These are phyloP conservation scores for Malthinus flaveolus DNA, from an alignment of 2,888 invertebrate species.

Conservation along the genomic window DNA sequence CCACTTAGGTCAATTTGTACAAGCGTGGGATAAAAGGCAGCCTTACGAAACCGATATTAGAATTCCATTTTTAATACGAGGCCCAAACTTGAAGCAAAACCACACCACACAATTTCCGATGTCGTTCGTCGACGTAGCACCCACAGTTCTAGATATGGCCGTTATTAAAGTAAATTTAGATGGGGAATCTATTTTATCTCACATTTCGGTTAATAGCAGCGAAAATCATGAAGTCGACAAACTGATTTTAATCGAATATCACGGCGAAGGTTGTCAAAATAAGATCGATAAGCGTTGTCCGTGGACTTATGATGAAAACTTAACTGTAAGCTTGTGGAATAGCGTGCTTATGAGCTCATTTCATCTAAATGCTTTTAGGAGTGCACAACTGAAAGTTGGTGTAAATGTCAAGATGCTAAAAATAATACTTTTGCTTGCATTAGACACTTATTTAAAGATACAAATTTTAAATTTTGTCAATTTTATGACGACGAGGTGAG, in stretches of 20 bases:
- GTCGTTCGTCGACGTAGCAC: conserved; percentile 80
- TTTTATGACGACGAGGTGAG: conserved; percentile 58
- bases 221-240: conserved; percentile 50
- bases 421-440: conserved; percentile 85
- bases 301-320: conserved; percentile 60
- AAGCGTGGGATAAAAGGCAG: conserved; percentile 87
- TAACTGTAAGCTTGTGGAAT: conserved; percentile 60
- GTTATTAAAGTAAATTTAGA: conserved; percentile 59
- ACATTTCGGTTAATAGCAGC: conserved; percentile 28
- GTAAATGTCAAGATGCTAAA: conserved; percentile 82
- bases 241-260: conserved; percentile 77
- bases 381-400: conserved; percentile 67
- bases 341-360: not conserved
- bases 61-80: conserved; percentile 80
- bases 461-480: conserved; percentile 65
- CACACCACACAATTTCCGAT: conserved; percentile 60
- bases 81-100: conserved; percentile 66
- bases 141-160: conserved; percentile 78
- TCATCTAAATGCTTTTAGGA: conserved; percentile 56
- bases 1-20: conserved; percentile 78
- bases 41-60: conserved; percentile 89
- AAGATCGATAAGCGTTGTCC: conserved; percentile 67
- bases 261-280: conserved; percentile 70
- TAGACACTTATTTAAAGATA: conserved; percentile 61
- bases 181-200: conserved; percentile 59